Percentiles rank a stretch among this genome's conserved stretches.
phyloP scores from a whole-genome alignment of 2,888 invertebrate genomes.

The Noctua janthina region DNA sequence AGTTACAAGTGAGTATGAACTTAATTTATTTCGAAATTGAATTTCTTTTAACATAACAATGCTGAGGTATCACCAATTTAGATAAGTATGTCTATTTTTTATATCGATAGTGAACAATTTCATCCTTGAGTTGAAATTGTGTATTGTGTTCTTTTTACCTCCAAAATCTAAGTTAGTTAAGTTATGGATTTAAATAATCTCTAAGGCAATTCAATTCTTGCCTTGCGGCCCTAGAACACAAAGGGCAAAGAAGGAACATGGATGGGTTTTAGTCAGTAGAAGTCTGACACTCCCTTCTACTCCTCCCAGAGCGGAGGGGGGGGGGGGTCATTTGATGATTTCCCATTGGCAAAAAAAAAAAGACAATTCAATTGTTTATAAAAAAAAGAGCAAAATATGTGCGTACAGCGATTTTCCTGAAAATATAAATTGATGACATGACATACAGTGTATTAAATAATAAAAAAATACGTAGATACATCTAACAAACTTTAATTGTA shows the following conservation, averaged over 20 bases:
- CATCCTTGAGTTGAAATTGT: no score
- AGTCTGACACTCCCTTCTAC: no score
- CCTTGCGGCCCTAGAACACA: no score
- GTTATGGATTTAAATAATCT: background rate
- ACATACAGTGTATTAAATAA: background rate
- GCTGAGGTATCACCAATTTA: background rate
- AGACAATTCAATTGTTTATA: background rate
- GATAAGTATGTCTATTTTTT: background rate
- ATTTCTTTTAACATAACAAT: background rate
- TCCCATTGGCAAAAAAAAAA: no score
- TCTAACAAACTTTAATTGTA: background rate
- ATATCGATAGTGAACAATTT: background rate
- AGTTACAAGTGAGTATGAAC: background rate
- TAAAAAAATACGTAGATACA: background rate
- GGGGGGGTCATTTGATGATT: no score
- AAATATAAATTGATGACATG: background rate
- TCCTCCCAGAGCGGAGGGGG: no score
- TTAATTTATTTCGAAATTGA: slow-evolving; percentile 9
- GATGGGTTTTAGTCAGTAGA: no score
- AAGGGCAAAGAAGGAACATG: no score
- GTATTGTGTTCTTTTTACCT: background rate
- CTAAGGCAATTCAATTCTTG: background rate
- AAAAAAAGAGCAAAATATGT: background rate
- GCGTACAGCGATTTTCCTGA: background rate
- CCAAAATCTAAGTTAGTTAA: background rate